Evolutionary conservation across 2,113 vertebrate species (phyloP).

Genomic region (Strix uralensis): DNA sequence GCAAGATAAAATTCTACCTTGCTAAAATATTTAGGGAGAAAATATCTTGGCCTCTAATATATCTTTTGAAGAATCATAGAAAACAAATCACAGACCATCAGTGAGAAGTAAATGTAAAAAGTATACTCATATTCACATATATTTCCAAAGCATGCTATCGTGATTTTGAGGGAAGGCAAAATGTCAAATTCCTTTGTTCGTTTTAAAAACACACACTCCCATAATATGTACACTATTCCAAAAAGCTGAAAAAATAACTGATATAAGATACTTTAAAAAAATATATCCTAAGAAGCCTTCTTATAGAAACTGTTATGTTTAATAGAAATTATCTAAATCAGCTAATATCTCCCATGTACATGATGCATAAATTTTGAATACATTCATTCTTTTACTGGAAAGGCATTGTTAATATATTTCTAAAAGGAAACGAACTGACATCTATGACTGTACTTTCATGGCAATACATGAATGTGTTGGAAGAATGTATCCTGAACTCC

Average conservation of each 20-base stretch:
- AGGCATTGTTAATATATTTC: neutral
- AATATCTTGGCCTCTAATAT: neutral
- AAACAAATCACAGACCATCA: neutral
- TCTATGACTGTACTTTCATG: neutral
- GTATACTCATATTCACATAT: accelerated
- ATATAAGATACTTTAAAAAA: neutral
- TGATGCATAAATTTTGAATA: neutral
- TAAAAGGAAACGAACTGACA: neutral
- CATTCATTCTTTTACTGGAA: neutral
- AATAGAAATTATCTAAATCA: neutral
- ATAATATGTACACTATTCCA: neutral
- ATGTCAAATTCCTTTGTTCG: neutral
- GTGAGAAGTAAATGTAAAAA: neutral
- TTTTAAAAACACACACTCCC: neutral
- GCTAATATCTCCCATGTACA: neutral
- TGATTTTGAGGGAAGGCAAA: neutral
- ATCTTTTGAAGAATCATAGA: neutral
- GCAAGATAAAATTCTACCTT: neutral
- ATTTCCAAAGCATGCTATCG: neutral
- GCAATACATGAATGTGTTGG: neutral
- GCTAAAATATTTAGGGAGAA: neutral
- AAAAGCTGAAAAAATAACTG: neutral
- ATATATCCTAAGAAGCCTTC: neutral
- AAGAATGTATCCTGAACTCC: neutral
- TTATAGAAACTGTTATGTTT: neutral